Conservation (phyloP, 1,140 invertebrate species). For the Ylistrum balloti region DNA sequence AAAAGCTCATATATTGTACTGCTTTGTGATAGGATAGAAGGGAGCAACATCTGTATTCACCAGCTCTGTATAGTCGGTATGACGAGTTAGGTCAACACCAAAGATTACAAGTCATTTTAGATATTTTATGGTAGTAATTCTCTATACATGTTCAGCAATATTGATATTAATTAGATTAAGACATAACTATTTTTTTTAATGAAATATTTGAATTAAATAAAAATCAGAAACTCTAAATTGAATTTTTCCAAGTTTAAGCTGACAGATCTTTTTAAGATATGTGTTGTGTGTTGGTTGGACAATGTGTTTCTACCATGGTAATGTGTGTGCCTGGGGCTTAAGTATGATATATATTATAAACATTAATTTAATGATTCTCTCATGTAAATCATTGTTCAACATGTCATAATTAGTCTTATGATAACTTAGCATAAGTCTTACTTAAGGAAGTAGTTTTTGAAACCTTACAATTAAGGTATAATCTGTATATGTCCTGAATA, state of each 20-base stretch:
- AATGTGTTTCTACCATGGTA: constrained; percentile 23
- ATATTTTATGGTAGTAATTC: background rate
- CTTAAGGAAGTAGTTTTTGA: background rate
- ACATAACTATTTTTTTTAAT: too few relatives aligned
- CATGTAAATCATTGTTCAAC: constrained; percentile 20
- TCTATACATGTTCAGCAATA: too few relatives aligned
- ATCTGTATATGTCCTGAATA: background rate
- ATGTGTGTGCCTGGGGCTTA: background rate
- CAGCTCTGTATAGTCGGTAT: background rate
- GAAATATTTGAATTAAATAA: too few relatives aligned
- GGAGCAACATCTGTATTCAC: background rate
- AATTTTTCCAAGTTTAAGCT: background rate
- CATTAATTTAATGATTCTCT: constrained; percentile 19
- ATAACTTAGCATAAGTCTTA: background rate
- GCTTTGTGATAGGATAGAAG: background rate
- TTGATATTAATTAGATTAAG: too few relatives aligned
- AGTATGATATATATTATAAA: constrained; percentile 35
- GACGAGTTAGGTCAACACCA: background rate
- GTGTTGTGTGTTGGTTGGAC: background rate
- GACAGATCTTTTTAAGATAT: background rate
- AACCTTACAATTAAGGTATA: too few relatives aligned
- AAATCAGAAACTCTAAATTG: background rate
- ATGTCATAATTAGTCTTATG: background rate
- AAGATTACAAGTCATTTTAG: background rate
- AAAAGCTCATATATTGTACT: background rate